Evolutionary conservation across 2,888 invertebrate genomes (phyloP), one percentile per base, ranked within the genome.

Genomic region (Scotopteryx bipunctaria): DNA sequence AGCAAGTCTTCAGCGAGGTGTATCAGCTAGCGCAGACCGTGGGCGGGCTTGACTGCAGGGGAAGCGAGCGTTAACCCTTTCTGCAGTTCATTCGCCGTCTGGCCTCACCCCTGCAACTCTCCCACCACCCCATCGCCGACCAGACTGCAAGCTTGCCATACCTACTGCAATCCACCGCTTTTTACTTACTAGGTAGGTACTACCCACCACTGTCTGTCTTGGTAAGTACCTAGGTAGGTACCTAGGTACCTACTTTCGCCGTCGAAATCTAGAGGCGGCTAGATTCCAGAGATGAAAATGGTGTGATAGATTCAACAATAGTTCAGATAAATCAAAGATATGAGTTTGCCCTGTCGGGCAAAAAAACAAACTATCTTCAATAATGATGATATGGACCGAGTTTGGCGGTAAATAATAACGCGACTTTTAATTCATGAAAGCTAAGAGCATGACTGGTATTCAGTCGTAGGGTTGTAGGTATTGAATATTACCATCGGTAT

Each of bases 61-160:
- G 89, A 85, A 85, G 90, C 90, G 89, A 73, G 83, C 92, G 78
- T 84, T 87, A 87, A 88, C 79, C 92, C 92, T 78, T 92, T 89
- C 81, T 91, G 86, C 90, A 92, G 92, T 89, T 92, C 91, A 88
- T 92, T 91, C 86, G 87, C 90, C 85, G 91, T 91, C 91, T 91
- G 90, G 91, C 91, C 91, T 86, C 91, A 91, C 87, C 91, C 91
- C 86, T 73, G 68, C 61, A 66, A 55, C 45, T 76, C 78, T 63
- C 85, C 83, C 76, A 63, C 68, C 73, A 67, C 77, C 76, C 69
- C 69, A 64, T 66, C 72, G 73, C 67, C 79, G 75, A 70, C 76
- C 71, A 78, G 76, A 72, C 79, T 86, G 82, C 83, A 81, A 73
- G 77, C 74, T 73, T 78, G 74, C 77, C 74, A 76, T 76, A 78